Evolutionary conservation across 2,797 vertebrate species (phyloP), one percentile per base, ranked within the genome.

Genomic region (Bovichtus variegatus): DNA sequence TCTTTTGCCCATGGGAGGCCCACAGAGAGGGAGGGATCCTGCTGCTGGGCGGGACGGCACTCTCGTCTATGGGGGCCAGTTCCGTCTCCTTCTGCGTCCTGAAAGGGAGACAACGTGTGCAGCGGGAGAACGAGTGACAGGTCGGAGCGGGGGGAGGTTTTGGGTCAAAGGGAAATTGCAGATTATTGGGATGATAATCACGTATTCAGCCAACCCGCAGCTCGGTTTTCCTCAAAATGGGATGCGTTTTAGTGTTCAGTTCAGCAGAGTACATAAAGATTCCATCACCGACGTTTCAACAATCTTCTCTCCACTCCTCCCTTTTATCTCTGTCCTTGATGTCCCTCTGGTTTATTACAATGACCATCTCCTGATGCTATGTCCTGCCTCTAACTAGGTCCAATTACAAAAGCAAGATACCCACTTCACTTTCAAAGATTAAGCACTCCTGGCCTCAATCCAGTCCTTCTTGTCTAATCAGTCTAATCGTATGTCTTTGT

Each of bases 1-100:
- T 67, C 80, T 96, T 95, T 94, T 87, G 92, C 97, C 96, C 96
- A 94, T 94, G 96, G 96, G 96, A 96, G 94, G 94, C 94, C 94
- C 91, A 94, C 92, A 89, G 95, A 95, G 94, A 93, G 94, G 90
- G 90, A 91, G 83, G 88, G 93, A 91, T 92, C 93, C 95, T 84
- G 94, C 96, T 94, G 94, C 55, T 73, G 79, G 86, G 67, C 53
- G 82, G 80, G 85, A 81, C 9, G 85, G 91, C 88, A 67, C 90
- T 92, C 91, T 94, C 91, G 93, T 81, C 78, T 38, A n/a, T n/a
- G 87, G 91, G 82, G 84, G 77, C 50, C 46, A 38, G 54, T 76
- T 76, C 76, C 71, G 88, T 91, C 88, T 90, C 85, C 78, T 94
- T 78, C 93, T 90, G 90, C 91, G 84, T 65, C 59, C 64, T 51